A percentile compares a stretch with the other conserved stretches of the same genome.
Conservation (phyloP, 2,888 invertebrate species). For the Yponomeuta malinellus region DNA sequence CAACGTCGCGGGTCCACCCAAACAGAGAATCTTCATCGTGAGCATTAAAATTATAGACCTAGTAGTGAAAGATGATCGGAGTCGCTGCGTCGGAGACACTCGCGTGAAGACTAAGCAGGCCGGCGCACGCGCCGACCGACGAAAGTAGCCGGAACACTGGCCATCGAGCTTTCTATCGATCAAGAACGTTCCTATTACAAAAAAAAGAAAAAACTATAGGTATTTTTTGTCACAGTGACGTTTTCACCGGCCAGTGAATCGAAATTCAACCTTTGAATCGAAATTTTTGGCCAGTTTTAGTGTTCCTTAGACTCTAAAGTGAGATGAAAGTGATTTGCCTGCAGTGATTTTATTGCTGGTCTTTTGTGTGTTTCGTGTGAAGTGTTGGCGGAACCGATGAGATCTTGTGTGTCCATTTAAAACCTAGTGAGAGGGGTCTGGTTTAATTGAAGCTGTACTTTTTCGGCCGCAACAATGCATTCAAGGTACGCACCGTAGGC, state of each 20-base stretch:
- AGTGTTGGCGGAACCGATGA: constrained; percentile 2
- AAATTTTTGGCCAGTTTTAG: background rate
- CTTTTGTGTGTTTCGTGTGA: constrained; percentile 2
- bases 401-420: background rate
- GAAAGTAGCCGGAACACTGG: constrained; percentile 52
- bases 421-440: constrained; percentile 13
- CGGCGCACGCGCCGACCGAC: constrained; percentile 56
- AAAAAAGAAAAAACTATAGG: constrained; percentile 4
- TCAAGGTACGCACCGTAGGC: constrained; percentile 36
- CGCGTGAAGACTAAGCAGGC: constrained; percentile 46
- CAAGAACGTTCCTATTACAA: constrained; percentile 22
- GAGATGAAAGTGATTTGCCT: constrained; percentile 38
- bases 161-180: constrained; percentile 52
- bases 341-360: constrained; percentile 11
- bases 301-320: constrained; percentile 22
- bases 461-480: constrained; percentile 44
- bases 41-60: constrained; percentile 8
- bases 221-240: background rate
- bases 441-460: constrained; percentile 4
- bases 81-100: constrained; percentile 38
- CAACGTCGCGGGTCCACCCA: background rate
- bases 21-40: constrained; percentile 1
- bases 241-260: background rate
- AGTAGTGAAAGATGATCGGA: constrained; percentile 2
- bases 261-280: background rate